These are phyloP conservation scores for Bubo bubo DNA, from an alignment of 2,113 vertebrate genomes.

Conservation along the genomic window DNA sequence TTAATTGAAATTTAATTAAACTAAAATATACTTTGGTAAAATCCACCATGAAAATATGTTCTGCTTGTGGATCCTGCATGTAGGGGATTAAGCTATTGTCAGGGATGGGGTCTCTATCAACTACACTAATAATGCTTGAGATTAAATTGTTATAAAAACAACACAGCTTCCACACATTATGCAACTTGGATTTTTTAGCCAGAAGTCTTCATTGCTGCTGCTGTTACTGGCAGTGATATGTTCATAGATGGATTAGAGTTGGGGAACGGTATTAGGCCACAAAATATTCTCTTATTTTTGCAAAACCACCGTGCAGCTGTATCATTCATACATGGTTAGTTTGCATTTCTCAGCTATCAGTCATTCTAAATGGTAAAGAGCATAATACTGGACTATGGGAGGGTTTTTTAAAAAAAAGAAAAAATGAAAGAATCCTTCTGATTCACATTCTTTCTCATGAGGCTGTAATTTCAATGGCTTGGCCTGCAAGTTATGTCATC, in stretches of 20 bases:
- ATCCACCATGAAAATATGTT: background rate
- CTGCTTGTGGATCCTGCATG: background rate
- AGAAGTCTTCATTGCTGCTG: background rate
- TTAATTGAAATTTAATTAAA: background rate
- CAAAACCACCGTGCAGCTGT: background rate
- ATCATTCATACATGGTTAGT: background rate
- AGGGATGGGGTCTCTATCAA: too few species aligned
- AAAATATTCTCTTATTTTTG: background rate
- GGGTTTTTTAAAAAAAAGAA: background rate
- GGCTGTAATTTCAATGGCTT: background rate
- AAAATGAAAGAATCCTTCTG: background rate
- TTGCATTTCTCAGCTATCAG: background rate
- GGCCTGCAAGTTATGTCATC: background rate
- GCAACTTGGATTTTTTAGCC: background rate
- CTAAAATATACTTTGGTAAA: background rate
- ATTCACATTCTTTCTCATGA: background rate
- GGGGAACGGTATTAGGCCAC: background rate
- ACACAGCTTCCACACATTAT: background rate
- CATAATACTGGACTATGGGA: background rate
- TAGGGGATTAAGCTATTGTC: background rate
- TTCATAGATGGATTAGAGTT: background rate
- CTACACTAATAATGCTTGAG: background rate
- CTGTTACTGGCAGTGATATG: background rate
- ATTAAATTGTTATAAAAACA: background rate
- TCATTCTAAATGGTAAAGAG: background rate